These are phyloP conservation scores for Rhagonycha fulva DNA, from an alignment of 2,888 invertebrate species.

Conservation along the genomic window DNA sequence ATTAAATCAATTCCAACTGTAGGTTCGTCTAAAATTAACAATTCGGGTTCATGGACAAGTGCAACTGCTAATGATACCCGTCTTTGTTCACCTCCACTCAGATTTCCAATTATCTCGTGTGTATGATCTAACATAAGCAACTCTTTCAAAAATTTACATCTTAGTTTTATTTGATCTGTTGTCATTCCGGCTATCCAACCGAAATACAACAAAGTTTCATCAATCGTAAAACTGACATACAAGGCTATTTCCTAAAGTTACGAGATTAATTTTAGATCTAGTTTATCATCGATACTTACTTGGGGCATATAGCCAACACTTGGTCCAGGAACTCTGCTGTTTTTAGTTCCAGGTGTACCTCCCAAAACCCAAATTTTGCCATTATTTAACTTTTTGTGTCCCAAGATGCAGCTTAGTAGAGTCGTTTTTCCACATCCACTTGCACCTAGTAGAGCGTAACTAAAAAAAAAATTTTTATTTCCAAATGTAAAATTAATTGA, in stretches of 20 bases:
- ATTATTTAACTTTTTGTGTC: constrained; percentile 75
- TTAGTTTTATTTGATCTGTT: constrained; percentile 43
- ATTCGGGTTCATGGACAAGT: constrained; percentile 84
- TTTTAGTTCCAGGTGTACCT: constrained; percentile 78
- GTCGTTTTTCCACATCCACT: constrained; percentile 93
- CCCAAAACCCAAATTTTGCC: constrained; percentile 88
- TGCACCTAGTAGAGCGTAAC: constrained; percentile 86
- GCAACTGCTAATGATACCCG: constrained; percentile 89
- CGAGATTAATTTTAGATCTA: background rate
- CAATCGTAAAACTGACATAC: constrained; percentile 53
- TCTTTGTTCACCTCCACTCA: constrained; percentile 91
- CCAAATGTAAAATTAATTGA: background rate
- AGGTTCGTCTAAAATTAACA: constrained; percentile 90
- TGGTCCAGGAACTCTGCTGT: constrained; percentile 87
- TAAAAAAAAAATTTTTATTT: constrained; percentile 49
- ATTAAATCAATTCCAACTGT: constrained; percentile 91
- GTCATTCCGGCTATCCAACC: constrained; percentile 52
- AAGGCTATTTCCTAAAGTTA: constrained; percentile 50
- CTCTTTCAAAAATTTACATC: constrained; percentile 4
- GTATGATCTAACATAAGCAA: constrained; percentile 46
- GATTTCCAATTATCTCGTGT: constrained; percentile 64
- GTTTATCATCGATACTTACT: constrained; percentile 54
- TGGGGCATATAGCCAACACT: constrained; percentile 88
- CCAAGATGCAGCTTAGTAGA: constrained; percentile 83
- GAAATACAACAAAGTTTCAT: constrained; percentile 52